Conservation (phyloP, 2,888 invertebrate species). For the Drosophila maculinotata region DNA sequence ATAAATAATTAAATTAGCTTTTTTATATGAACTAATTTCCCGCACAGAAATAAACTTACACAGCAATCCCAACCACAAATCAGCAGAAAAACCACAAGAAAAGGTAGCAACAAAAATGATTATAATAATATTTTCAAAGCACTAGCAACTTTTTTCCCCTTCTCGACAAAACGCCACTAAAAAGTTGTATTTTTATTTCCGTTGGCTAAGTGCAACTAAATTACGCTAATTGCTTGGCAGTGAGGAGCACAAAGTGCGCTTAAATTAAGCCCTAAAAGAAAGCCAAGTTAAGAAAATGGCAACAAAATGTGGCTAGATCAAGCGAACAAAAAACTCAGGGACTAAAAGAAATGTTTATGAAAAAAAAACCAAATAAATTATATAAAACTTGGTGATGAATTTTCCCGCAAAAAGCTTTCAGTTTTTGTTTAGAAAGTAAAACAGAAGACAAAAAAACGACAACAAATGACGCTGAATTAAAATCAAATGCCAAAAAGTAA, state of each 20-base stretch:
- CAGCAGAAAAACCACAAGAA: slow-evolving; percentile 14
- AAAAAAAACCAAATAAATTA: slow-evolving; percentile 43
- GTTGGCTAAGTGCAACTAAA: slow-evolving; percentile 76
- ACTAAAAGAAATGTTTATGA: too few relatives aligned
- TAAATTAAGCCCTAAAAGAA: slow-evolving; percentile 47
- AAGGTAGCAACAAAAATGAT: slow-evolving; percentile 5
- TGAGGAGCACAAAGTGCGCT: slow-evolving; percentile 43
- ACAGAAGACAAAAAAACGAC: slow-evolving; percentile 23
- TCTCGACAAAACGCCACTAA: slow-evolving; percentile 10
- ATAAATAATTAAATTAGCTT: slow-evolving; percentile 12
- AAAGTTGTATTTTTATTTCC: slow-evolving; percentile 67
- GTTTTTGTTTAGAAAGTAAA: slow-evolving; percentile 61
- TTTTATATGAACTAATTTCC: slow-evolving; percentile 4
- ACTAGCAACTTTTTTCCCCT: slow-evolving; percentile 15
- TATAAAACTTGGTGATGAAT: slow-evolving; percentile 55
- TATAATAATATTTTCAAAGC: slow-evolving; percentile 30
- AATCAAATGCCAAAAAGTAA: slow-evolving; percentile 39
- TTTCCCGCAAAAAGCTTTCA: slow-evolving; percentile 56
- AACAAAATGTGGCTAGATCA: slow-evolving; percentile 34
- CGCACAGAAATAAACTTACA: slow-evolving; percentile 7
- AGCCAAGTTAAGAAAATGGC: slow-evolving; percentile 43
- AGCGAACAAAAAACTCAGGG: too few relatives aligned
- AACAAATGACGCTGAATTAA: slow-evolving; percentile 55
- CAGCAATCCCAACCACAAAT: slow-evolving; percentile 13
- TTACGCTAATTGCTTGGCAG: slow-evolving; percentile 69